Base-by-base conservation (phyloP, 2,888 invertebrate genomes). In the Leptopilina myrica region DNA sequence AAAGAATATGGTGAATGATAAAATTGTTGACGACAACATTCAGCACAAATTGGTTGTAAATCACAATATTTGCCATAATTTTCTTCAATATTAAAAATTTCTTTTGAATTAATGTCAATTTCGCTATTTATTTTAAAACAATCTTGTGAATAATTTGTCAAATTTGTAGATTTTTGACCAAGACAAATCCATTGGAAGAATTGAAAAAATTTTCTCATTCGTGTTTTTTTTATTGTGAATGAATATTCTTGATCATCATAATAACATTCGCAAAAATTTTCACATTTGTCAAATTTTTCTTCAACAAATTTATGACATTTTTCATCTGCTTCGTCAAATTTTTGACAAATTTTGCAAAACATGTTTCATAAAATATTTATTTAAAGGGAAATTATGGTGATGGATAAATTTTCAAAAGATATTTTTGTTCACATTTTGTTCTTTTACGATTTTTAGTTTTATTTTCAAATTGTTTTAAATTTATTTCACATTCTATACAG, bases 1-100 rank as follows among this genome's bases (percentile, higher is more conserved):
- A 4, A 33, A 64, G 64, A 64, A 64, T 46, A 15, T 8, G 15
- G 66, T 9, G n/a, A 66, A 14, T 43, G 8, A 62, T 43, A 20
- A 62, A 62, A 62, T 9, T 62, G 15, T 43, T 66, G 43, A 66
- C 15, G 43, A 66, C 15, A 43, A 66, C 66, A 15, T n/a, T 43
- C 46, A 2, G 43, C 9, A n/a, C 66, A 46, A n/a, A 40, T 65
- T 43, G 40, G 2, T 5, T 40, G 14, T 65, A 40, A 65, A 40
- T 65, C 14, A 40, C 43, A 65, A 8, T n/a, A n/a, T 6, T 40
- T 40, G 40, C 40, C 14, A 40, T 12, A 14, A 12, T 65, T 40
- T 9, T 46, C 43, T 43, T 66, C 15, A 1, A 40, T 26, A 20
- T 62, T 20, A 9, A 9, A 9, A 62, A n/a, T 9, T 62, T 0